A percentile compares a stretch with the other conserved stretches of the same genome.
These are phyloP conservation scores for Latheticus oryzae DNA, from an alignment of 2,888 invertebrate species.

Conservation along the genomic window DNA sequence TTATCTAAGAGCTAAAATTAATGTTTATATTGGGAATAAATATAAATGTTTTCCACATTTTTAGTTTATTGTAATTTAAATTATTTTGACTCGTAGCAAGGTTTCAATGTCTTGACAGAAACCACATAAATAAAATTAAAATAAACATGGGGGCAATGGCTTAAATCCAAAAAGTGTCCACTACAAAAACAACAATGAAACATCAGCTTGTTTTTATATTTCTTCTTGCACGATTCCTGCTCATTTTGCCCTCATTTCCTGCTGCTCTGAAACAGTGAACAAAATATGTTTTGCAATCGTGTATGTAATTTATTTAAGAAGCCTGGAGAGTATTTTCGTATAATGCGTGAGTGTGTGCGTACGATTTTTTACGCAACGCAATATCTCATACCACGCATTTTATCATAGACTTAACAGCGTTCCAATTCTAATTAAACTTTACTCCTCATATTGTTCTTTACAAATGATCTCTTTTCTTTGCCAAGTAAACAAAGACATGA, in stretches of 20 bases:
- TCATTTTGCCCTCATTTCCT: neutral
- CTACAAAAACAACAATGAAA: slow-evolving; percentile 16
- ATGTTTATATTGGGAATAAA: too few species aligned
- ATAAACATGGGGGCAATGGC: slow-evolving; percentile 49
- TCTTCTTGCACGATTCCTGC: slow-evolving; percentile 4
- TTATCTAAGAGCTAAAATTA: too few species aligned
- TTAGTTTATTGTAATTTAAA: too few species aligned
- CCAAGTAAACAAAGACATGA: slow-evolving; percentile 27
- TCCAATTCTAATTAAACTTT: slow-evolving; percentile 12
- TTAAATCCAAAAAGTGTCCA: slow-evolving; percentile 51
- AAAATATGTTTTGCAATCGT: slow-evolving; percentile 54
- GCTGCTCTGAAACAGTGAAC: slow-evolving; percentile 45
- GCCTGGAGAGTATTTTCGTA: slow-evolving; percentile 40
- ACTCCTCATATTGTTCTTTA: slow-evolving; percentile 11
- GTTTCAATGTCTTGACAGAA: too few species aligned
- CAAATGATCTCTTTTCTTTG: slow-evolving; percentile 20
- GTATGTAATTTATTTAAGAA: slow-evolving; percentile 44
- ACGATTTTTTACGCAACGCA: slow-evolving; percentile 34
- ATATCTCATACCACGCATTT: slow-evolving; percentile 24
- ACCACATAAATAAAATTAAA: slow-evolving; percentile 52
- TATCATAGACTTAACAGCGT: slow-evolving; percentile 1
- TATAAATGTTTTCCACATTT: too few species aligned
- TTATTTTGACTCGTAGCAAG: too few species aligned
- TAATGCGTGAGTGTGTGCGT: slow-evolving; percentile 32
- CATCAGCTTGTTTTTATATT: slow-evolving; percentile 5